Evolutionary conservation across 2,888 invertebrate species (phyloP).

Genomic region (Pristionchus mayeri): DNA sequence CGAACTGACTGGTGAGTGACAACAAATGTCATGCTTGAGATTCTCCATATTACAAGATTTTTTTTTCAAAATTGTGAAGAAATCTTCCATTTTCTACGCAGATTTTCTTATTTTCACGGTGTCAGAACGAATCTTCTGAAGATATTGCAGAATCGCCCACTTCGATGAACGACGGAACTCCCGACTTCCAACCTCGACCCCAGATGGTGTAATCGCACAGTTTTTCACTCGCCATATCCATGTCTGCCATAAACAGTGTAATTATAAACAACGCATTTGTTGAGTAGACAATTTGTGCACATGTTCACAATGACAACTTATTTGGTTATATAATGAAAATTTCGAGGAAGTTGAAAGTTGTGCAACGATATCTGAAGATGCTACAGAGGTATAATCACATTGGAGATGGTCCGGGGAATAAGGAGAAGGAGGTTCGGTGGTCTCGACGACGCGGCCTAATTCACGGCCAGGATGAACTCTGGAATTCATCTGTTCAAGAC

Average conservation of each 20-base stretch:
- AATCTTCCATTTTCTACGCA: too few species aligned
- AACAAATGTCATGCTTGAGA: neutral
- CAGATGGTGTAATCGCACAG: neutral
- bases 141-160: neutral
- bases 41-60: too few species aligned
- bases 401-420: slow-evolving; percentile 16
- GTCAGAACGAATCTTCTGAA: neutral
- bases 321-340: too few species aligned
- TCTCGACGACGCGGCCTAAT: slow-evolving; percentile 56
- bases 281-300: too few species aligned
- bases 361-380: too few species aligned
- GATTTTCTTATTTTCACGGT: too few species aligned
- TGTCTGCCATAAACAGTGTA: neutral
- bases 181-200: slow-evolving; percentile 43
- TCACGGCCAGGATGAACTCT: slow-evolving; percentile 74
- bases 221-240: neutral
- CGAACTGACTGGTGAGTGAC: slow-evolving; percentile 53
- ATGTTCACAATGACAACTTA: too few species aligned
- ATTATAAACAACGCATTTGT: too few species aligned
- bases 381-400: neutral
- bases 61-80: too few species aligned
- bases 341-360: neutral
- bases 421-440: neutral
- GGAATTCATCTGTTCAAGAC: too few species aligned
- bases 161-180: neutral